Evolutionary conservation across 1,140 invertebrate species (phyloP), one percentile per base, ranked within the genome.

Genomic region (Psilanteris sp.): DNA sequence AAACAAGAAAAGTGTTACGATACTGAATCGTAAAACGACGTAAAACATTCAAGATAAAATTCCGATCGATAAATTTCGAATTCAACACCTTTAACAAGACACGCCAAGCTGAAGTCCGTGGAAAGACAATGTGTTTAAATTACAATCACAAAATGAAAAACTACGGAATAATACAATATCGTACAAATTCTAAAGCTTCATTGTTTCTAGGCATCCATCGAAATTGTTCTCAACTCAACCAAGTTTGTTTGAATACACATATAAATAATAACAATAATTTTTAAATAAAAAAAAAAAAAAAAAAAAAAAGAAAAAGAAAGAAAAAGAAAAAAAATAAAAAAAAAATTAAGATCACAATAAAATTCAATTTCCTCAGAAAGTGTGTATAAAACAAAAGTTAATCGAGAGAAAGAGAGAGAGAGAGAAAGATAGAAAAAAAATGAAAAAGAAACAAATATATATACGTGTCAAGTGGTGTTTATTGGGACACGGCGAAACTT

Each of bases 51-150:
- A 32, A n/a, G n/a, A 32, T 32, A 9, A 5, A n/a, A 31, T 32
- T 48, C 26, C 22, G 36, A 43, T 32, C 13, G 31, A 50, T 29
- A 52, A 50, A 36, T 52, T 43, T 52, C 0, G 26, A 24, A 52
- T 52, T 43, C 18, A 52, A 64, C 34, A 52, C 46, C 46, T 52
- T 52, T 26, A 29, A 52, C 59, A 52, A 52, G 59, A 64, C 44
- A 39, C 32, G 11, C 15, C 27, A 41, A 41, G 29, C 11, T 29
- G 6, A 39, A 22, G 34, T 37, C 22, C 34, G 20, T 37, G 32
- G 16, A 44, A 37, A 61, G 26, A 46, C 22, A 27, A 46, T 27
- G 22, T 39, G 10, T 41, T 41, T 18, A 27, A 50, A 48, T 64
- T 52, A 64, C 59, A 64, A 52, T 48, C 43, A 37, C 43, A 16